phyloP scores from a whole-genome alignment of 2,888 invertebrate species.

The Melieria picta region DNA sequence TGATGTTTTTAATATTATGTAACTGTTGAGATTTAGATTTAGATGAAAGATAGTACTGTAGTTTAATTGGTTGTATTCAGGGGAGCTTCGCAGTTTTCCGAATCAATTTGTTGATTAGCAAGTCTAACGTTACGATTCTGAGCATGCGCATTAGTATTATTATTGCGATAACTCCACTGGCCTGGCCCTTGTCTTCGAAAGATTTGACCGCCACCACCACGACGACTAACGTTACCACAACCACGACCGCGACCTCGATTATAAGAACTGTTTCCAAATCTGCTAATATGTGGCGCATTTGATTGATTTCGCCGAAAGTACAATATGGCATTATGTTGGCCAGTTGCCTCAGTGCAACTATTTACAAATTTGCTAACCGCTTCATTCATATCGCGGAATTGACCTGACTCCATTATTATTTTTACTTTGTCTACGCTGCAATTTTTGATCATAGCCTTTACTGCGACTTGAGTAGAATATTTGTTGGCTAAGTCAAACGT shows the following conservation, averaged over 20 bases:
- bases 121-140: constrained; percentile 11
- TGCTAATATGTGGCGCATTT: not conserved
- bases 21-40: constrained; percentile 19
- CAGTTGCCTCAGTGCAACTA: constrained; percentile 32
- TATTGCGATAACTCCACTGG: not conserved
- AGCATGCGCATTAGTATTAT: not conserved
- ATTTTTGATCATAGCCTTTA: constrained; percentile 35
- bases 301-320: constrained; percentile 2
- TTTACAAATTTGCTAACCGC: constrained; percentile 33
- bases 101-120: constrained; percentile 5
- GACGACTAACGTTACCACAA: not conserved
- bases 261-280: not conserved
- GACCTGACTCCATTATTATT: constrained; percentile 37
- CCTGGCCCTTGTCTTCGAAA: not conserved
- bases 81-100: constrained; percentile 27
- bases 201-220: not conserved
- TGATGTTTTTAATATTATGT: constrained; percentile 9
- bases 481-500: constrained; percentile 23
- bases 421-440: constrained; percentile 27
- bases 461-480: constrained; percentile 33
- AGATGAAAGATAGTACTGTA: constrained; percentile 2
- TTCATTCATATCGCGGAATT: constrained; percentile 31
- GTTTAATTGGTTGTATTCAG: constrained; percentile 16
- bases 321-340: constrained; percentile 22
- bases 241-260: constrained; percentile 7